Percentiles rank a stretch among this genome's conserved stretches.
Conservation (phyloP, 2,797 vertebrate genomes). For the Sebastiscus albofasciatus region DNA sequence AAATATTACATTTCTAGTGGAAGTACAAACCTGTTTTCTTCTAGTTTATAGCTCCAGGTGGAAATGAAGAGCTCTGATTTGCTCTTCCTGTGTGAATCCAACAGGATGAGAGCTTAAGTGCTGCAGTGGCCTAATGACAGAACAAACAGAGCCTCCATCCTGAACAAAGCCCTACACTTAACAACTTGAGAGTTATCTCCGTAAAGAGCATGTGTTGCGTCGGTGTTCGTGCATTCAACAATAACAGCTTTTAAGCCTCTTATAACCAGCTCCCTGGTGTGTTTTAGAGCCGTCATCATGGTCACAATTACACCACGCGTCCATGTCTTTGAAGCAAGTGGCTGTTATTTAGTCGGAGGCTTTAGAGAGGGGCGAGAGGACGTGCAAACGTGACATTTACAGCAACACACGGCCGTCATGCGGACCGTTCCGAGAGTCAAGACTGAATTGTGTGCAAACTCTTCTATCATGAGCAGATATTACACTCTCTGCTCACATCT, state of each 20-base stretch:
- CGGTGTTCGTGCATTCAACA: constrained; percentile 36
- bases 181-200: constrained; percentile 1
- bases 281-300: constrained; percentile 68
- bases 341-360: constrained; percentile 21
- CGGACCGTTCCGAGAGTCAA: not conserved
- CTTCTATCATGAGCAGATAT: not conserved
- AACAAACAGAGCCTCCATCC: constrained; percentile 43
- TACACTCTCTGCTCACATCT: constrained; percentile 26
- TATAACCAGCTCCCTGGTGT: constrained; percentile 28
- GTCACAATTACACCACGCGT: constrained; percentile 51
- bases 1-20: not conserved
- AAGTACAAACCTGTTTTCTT: not conserved
- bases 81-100: constrained; percentile 53
- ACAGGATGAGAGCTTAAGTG: constrained; percentile 38
- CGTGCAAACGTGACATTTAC: constrained; percentile 6
- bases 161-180: constrained; percentile 43
- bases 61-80: constrained; percentile 13
- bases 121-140: constrained; percentile 46
- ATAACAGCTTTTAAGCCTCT: constrained; percentile 62
- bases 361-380: not conserved
- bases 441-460: not conserved
- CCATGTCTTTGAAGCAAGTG: constrained; percentile 53
- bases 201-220: constrained; percentile 20
- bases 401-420: not conserved
- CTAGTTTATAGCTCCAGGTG: not conserved